A percentile compares a stretch with the other conserved stretches of the same genome.
Conservation (phyloP, 2,797 vertebrate genomes). For the Aplochiton taeniatus region DNA sequence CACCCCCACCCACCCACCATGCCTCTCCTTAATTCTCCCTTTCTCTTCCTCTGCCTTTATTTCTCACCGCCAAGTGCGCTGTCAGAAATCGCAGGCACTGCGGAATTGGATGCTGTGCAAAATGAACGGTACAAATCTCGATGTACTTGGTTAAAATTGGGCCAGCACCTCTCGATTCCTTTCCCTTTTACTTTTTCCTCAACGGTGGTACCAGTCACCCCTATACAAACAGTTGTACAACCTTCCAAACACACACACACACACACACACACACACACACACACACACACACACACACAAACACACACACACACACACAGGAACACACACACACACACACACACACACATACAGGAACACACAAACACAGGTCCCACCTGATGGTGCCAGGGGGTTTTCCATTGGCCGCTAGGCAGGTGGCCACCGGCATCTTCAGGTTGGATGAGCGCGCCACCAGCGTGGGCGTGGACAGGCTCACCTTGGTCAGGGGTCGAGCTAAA, state of each 20-base stretch:
- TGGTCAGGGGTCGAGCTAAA: constrained; percentile 88
- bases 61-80: too few relatives aligned
- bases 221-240: too few relatives aligned
- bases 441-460: constrained; percentile 83
- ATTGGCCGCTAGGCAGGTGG: constrained; percentile 90
- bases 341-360: constrained; percentile 1
- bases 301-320: neutral
- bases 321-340: neutral
- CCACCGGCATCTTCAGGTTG: constrained; percentile 87
- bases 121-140: too few relatives aligned
- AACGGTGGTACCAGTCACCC: too few relatives aligned
- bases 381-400: constrained; percentile 88
- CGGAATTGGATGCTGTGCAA: too few relatives aligned
- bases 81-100: too few relatives aligned
- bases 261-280: constrained; percentile 34
- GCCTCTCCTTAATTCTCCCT: too few relatives aligned
- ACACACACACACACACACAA: neutral
- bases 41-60: too few relatives aligned
- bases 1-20: neutral
- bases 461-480: constrained; percentile 84
- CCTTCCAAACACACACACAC: neutral
- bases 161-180: too few relatives aligned
- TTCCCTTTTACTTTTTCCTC: too few relatives aligned
- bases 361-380: constrained; percentile 48
- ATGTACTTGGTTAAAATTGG: too few relatives aligned